Base-by-base conservation (phyloP, 1,140 invertebrate species). In the Polypedilum pembai region DNA sequence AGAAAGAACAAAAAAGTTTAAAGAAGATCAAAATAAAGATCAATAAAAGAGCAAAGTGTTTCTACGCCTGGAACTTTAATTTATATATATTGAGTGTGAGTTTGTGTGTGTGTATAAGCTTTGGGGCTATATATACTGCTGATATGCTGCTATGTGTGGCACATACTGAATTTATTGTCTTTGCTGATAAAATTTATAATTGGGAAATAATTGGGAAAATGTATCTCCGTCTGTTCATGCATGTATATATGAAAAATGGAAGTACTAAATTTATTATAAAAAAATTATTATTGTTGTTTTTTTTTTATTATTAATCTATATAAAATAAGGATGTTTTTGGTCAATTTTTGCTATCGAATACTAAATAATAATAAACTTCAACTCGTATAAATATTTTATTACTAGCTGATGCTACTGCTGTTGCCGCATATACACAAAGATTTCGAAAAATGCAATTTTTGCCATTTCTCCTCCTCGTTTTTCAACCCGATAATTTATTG, bases 181-280 rank as follows among this genome's bases (percentile, higher is more conserved):
- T 69, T 69, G 65, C 65, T 69, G 65, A 69, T 69, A 69, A 69
- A 20, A 69, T 69, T 69, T 69, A 69, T 21, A 69, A 69, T 69
- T 69, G 65, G 65, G 20, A 69, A 69, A 69, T 69, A 69, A 69
- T 69, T 69, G 65, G 65, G 65, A 69, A 69, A 69, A 18, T 69
- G 65, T 69, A 69, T 69, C 65, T 69, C 65, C 17, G 3, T 18
- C 24, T 33, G 24, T 33, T 33, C 24, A 56, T 56, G 45, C 8
- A 17, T 15, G 15, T 69, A 10, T 69, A 69, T 69, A 69, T 69
- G 65, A 69, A 69, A 69, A 69, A 69, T 69, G 65, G 65, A 69
- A 69, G 20, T 69, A 69, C 17, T 69, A 56, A 56, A 69, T 69
- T 69, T 69, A 69, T 20, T 69, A 69, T 21, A 20, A 18, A 69